Base-by-base conservation (phyloP, 2,797 vertebrate genomes). In the Anguilla marmorata region DNA sequence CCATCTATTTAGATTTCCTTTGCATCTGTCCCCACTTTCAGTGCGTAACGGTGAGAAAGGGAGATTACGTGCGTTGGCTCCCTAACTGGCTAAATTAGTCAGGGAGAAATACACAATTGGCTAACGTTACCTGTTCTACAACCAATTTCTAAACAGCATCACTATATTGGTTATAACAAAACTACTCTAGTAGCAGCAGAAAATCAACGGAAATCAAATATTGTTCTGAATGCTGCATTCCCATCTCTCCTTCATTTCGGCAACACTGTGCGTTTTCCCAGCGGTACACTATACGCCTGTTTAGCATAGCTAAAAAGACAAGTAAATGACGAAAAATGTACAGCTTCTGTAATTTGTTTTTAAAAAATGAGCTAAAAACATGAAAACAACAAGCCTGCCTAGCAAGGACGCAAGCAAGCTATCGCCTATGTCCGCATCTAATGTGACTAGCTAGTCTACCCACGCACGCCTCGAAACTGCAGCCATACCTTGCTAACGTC, bases 181-280 rank as follows among this genome's bases (percentile, higher is more conserved):
- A 82, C 45, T 50, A 82, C 41, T 33, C 41, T 66, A 84, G 14
- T 86, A 90, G 92, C 85, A 87, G 88, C 48, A 16, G 86, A 88
- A 84, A 86, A 88, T 85, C 89, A 84, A 86, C 88, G 87, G 89
- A 90, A 91, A 90, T 92, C 92, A 93, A 82, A 89, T 92, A 88
- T 92, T 92, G 92, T 58, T 63, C 69, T 69, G 88, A 83, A 93
- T 92, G 88, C 76, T 91, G 93, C 94, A 92, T 92, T 92, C 93
- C 91, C 90, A 74, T 87, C 92, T 90, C 88, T 93, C 93, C 92
- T 94, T 94, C 93, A 94, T 94, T 91, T 92, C 93, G 90, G 93
- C 91, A 87, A 94, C 90, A 92, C 92, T 90, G 91, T 90, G 92
- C 89, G 93, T 92, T 54, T 88, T 33, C 69, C 21, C 66, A 41